Evolutionary conservation across 53 echinoderm and acorn worm species (phyloP).

Genomic region (Hippasteria phrygiana): DNA sequence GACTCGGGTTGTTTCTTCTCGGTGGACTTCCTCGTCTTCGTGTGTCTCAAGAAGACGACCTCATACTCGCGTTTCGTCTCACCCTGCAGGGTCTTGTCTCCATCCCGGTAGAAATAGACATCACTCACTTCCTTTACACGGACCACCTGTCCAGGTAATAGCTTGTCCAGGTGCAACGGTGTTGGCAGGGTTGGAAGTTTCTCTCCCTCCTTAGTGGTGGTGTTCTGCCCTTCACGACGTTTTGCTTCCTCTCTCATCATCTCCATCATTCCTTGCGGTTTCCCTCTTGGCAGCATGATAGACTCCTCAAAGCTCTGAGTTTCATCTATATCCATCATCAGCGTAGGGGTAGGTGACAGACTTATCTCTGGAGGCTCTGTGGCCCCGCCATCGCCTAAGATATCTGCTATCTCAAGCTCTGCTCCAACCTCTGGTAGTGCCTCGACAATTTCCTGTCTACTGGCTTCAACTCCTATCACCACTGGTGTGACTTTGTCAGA

Average conservation of each 20-base stretch:
- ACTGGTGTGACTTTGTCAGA: neutral
- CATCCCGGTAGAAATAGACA: neutral
- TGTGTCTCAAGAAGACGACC: neutral
- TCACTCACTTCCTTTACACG: slow-evolving; percentile 9
- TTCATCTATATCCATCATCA: slow-evolving; percentile 19
- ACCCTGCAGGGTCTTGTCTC: slow-evolving; percentile 21
- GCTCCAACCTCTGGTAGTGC: slow-evolving; percentile 19
- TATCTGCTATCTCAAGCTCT: neutral
- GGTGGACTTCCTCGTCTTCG: neutral
- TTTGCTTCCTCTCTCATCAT: neutral
- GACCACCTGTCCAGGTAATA: slow-evolving; percentile 18
- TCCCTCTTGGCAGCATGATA: neutral
- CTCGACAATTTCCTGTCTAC: neutral
- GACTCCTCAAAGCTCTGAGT: neutral
- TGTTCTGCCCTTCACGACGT: neutral
- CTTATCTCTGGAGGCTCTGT: neutral
- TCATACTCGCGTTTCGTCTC: neutral
- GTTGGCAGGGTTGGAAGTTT: slow-evolving; percentile 19
- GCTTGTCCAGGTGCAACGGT: neutral
- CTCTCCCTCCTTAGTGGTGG: neutral
- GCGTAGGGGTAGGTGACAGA: slow-evolving; percentile 12
- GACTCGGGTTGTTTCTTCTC: neutral
- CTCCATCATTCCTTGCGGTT: neutral
- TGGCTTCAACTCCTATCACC: neutral
- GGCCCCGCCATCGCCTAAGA: neutral